These are phyloP conservation scores for Myotis davidii DNA, from an alignment of 2,113 vertebrate genomes.

Conservation along the genomic window DNA sequence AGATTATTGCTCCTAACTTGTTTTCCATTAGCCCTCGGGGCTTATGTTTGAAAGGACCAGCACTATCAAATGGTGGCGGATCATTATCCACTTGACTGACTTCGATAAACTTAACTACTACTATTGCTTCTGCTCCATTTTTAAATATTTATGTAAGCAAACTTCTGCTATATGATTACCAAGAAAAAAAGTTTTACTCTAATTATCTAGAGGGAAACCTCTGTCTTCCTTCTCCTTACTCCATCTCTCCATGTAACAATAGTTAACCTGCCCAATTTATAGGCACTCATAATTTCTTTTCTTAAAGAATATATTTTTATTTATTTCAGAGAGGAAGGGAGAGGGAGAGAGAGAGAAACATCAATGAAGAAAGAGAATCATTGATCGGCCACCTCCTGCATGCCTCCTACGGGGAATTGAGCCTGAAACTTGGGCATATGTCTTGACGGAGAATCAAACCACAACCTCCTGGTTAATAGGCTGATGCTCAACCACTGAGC, in stretches of 20 bases:
- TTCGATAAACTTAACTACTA: neutral
- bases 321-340: no score
- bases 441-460: no score
- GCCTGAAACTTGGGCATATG: no score
- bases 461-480: no score
- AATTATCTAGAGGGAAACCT: neutral
- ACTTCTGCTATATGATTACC: neutral
- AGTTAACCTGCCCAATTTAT: neutral
- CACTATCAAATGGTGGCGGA: neutral
- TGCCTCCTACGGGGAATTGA: no score
- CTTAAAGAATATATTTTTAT: no score
- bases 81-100: neutral
- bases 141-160: neutral
- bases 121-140: neutral
- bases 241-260: neutral
- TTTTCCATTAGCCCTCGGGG: neutral
- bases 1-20: neutral
- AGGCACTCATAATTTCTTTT: neutral
- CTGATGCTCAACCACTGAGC: no score
- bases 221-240: neutral
- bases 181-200: neutral
- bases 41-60: neutral
- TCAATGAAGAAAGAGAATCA: no score
- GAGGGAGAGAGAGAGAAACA: no score
- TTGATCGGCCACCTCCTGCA: no score